A percentile compares a stretch with the other conserved stretches of the same genome.
These are phyloP conservation scores for Eupithecia subfuscata DNA, from an alignment of 2,888 invertebrate species.

Conservation along the genomic window DNA sequence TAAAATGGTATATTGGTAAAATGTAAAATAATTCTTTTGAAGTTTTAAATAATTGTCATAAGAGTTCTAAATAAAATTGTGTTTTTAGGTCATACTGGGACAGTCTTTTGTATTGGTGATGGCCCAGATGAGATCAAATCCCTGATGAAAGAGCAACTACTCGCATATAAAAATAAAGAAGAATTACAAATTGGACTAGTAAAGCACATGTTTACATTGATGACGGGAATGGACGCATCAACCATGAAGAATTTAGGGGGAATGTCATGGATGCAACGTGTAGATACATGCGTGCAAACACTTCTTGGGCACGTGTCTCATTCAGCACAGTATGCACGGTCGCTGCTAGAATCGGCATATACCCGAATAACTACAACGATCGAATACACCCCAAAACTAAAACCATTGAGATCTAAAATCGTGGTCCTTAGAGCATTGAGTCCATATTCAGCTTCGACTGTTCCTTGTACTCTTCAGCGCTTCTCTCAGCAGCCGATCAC, in stretches of 20 bases:
- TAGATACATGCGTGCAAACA: conserved; percentile 52
- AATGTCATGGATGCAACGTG: conserved; percentile 50
- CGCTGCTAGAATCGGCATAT: conserved; percentile 55
- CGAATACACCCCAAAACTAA: conserved; percentile 37
- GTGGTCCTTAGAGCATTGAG: conserved; percentile 50
- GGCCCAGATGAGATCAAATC: conserved; percentile 55
- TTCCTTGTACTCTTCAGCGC: conserved; percentile 31
- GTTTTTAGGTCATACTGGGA: conserved; percentile 56
- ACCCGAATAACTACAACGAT: conserved; percentile 48
- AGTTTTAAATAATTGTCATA: background rate
- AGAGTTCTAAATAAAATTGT: background rate
- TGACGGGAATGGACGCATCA: conserved; percentile 43
- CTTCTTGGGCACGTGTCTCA: conserved; percentile 59
- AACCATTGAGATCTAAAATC: conserved; percentile 51
- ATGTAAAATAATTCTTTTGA: too few relatives aligned
- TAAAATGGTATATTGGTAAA: too few relatives aligned
- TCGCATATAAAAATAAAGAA: conserved; percentile 48
- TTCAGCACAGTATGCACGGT: conserved; percentile 61
- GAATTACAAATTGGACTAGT: conserved; percentile 57
- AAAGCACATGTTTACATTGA: conserved; percentile 59
- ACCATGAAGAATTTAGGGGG: conserved; percentile 42
- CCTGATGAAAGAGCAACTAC: conserved; percentile 51
- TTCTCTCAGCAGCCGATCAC: conserved; percentile 49
- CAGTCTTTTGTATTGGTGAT: conserved; percentile 63
- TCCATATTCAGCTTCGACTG: conserved; percentile 13